phyloP scores from a whole-genome alignment of 2,113 vertebrate species.

The Dipodomys merriami region DNA sequence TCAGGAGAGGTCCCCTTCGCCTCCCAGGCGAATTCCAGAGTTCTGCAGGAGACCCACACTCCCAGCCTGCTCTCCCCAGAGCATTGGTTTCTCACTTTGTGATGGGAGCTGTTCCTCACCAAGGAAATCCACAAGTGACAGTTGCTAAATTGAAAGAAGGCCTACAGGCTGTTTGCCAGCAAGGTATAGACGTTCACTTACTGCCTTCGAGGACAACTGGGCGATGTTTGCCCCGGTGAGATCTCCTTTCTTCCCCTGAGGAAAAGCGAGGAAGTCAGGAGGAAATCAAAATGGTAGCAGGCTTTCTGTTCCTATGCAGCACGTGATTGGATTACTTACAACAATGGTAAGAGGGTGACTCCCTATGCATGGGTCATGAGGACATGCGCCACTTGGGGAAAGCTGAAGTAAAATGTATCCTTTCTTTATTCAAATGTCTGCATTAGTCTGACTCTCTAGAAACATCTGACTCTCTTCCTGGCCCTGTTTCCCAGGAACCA shows the following conservation, averaged over 20 bases:
- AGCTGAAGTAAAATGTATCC: not conserved
- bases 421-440: not conserved
- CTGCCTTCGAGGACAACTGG: not conserved
- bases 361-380: not conserved
- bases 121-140: conserved; percentile 58
- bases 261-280: not conserved
- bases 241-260: conserved; percentile 2
- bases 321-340: conserved; percentile 49
- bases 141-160: conserved; percentile 53
- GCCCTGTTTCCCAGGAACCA: not conserved
- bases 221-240: conserved; percentile 1
- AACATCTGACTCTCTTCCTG: not conserved
- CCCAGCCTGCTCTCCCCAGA: not conserved
- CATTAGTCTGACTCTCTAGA: not conserved
- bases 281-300: conserved; percentile 32
- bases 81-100: conserved; percentile 65
- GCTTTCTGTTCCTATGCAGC: not conserved
- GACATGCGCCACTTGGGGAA: not conserved
- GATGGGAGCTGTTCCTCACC: conserved; percentile 74
- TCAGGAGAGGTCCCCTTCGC: not conserved
- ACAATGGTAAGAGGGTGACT: not conserved
- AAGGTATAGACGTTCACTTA: not conserved
- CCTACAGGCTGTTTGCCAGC: not conserved
- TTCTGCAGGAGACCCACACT: not conserved
- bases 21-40: conserved; percentile 59